phyloP scores from a whole-genome alignment of 2,888 invertebrate species.

The Lasioglossum leucozonium region DNA sequence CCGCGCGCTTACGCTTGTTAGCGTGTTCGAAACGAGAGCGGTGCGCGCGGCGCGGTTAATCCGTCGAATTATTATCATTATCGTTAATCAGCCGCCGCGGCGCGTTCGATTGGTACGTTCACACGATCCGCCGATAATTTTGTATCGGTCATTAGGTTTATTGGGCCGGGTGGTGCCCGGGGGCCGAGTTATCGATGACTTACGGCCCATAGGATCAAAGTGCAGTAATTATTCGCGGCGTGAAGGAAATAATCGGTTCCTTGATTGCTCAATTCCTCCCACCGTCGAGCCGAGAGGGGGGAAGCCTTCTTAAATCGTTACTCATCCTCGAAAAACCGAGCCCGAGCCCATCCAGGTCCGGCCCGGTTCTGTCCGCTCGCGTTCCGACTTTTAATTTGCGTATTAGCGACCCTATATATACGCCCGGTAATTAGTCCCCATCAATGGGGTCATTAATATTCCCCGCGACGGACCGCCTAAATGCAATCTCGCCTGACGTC shows the following conservation, averaged over 20 bases:
- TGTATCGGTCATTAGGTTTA: constrained; percentile 72
- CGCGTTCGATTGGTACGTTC: constrained; percentile 62
- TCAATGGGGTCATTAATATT: constrained; percentile 77
- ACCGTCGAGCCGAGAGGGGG: constrained; percentile 39
- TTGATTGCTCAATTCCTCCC: constrained; percentile 77
- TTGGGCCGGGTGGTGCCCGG: constrained; percentile 39
- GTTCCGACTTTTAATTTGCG: constrained; percentile 73
- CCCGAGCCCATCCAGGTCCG: background rate
- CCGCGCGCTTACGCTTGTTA: constrained; percentile 35
- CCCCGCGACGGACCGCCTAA: constrained; percentile 23
- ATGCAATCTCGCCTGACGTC: constrained; percentile 50
- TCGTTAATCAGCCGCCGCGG: constrained; percentile 61
- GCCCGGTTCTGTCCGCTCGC: constrained; percentile 19
- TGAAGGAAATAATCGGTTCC: constrained; percentile 72
- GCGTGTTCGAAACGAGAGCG: constrained; percentile 21
- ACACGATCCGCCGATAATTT: constrained; percentile 68
- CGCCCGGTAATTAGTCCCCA: constrained; percentile 73
- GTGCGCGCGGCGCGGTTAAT: constrained; percentile 54
- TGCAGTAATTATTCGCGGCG: constrained; percentile 71
- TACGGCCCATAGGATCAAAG: constrained; percentile 70
- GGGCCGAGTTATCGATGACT: constrained; percentile 70
- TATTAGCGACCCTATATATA: constrained; percentile 67
- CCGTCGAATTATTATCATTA: constrained; percentile 69
- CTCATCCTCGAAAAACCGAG: constrained; percentile 67
- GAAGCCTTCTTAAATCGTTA: constrained; percentile 71